Base-by-base conservation (phyloP, 2,113 vertebrate species). In the Alectura lathami region DNA sequence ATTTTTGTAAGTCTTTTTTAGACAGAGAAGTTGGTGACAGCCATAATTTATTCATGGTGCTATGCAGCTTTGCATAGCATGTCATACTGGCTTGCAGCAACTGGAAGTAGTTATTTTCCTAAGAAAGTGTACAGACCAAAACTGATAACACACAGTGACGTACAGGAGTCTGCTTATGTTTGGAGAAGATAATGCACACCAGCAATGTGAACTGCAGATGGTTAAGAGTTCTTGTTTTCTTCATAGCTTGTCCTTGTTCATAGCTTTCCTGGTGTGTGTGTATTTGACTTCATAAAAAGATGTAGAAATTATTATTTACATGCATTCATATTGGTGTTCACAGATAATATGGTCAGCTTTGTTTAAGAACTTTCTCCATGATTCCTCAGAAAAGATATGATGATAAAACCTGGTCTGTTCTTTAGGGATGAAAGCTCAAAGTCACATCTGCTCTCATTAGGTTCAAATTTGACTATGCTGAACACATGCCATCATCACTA, bases 1-100 rank as follows among this genome's bases (percentile, higher is more conserved):
- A 92, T 95, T 96, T 97, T 93, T 95, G 48, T 89, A 93, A 53
- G 67, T 82, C 60, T 51, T 85, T 84, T 96, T 95, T 56, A 80
- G 93, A 50, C 3, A 1, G 89, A 94, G 74, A 83, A 56, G 60
- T 74, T 94, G 88, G 88, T 95, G 95, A 94, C 89, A 96, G 86
- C 38, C 87, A 36, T 92, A 92, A 96, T 96, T 96, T 96, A 97
- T 92, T 96, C 93, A 82, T 83, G 81, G 84, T 89, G 80, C 69
- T 93, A 36, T 86, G 88, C 83, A 94, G 91, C 94, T 80, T 88
- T 94, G 87, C 75, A 73, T 76, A 74, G 69, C 82, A 57, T 84
- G 86, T 93, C 90, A 73, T 68, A 88, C 42, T 78, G 95, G 69
- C 54, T 57, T 17, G 20, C 54, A 95, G 80, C 47, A 81, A 64